Evolutionary conservation across 2,797 vertebrate genomes (phyloP).

Genomic region (Leptatherina wallacei): DNA sequence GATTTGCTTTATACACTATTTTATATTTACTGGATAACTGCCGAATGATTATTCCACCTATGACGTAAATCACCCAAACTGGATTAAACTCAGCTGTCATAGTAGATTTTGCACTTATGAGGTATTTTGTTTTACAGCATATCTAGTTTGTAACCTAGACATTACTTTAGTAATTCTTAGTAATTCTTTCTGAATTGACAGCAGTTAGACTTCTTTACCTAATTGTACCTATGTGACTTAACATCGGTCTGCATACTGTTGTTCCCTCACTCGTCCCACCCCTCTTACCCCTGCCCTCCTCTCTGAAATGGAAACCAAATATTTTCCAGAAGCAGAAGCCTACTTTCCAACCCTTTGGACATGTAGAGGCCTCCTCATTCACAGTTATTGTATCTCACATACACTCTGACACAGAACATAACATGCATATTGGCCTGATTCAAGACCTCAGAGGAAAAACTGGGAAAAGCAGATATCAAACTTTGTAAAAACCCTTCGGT

Average conservation of each 20-base stretch:
- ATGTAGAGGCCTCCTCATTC: constrained; percentile 49
- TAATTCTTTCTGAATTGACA: background rate
- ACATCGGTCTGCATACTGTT: constrained; percentile 25
- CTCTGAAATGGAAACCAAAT: constrained; percentile 68
- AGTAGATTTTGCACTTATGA: constrained; percentile 1
- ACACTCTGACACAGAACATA: background rate
- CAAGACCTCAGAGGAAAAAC: constrained; percentile 16
- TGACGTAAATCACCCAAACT: background rate
- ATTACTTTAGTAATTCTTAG: no score
- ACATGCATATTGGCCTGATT: constrained; percentile 10
- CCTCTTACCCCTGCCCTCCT: constrained; percentile 55
- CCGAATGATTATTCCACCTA: background rate
- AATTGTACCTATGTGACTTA: constrained; percentile 39
- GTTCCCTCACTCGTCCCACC: constrained; percentile 50
- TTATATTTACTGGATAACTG: background rate
- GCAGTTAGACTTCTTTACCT: background rate
- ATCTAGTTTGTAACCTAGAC: background rate
- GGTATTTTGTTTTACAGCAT: background rate
- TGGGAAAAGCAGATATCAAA: background rate
- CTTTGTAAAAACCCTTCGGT: background rate
- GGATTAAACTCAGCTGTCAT: background rate
- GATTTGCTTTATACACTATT: background rate
- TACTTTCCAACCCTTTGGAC: constrained; percentile 62
- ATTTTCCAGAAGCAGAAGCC: constrained; percentile 67
- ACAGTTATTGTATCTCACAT: constrained; percentile 32